These are phyloP conservation scores for Papilio gigon DNA, from an alignment of 2,888 invertebrate species.

Conservation along the genomic window DNA sequence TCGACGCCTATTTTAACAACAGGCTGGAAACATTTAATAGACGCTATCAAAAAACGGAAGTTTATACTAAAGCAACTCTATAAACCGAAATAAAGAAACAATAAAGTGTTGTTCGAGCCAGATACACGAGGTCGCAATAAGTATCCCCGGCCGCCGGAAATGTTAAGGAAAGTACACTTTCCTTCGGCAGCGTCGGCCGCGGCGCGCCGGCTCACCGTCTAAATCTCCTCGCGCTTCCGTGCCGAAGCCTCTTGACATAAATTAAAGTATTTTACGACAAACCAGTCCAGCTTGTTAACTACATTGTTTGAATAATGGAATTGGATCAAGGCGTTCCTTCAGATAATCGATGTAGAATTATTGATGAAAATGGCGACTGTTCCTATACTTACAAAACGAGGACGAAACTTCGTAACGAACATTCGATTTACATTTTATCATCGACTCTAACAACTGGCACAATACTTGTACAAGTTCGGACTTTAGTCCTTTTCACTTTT, in stretches of 20 bases:
- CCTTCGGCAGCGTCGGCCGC: slow-evolving; percentile 15
- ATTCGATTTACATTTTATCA: background rate
- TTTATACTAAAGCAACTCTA: background rate
- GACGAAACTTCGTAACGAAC: background rate
- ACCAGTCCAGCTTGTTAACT: slow-evolving; percentile 23
- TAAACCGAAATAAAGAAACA: background rate
- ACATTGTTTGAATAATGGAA: slow-evolving; percentile 19
- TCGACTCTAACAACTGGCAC: background rate
- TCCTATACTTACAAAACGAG: background rate
- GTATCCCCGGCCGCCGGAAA: slow-evolving; percentile 15
- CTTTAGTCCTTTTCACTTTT: no score
- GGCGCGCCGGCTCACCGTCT: slow-evolving; percentile 9
- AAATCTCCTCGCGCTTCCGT: slow-evolving; percentile 31
- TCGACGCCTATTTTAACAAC: no score
- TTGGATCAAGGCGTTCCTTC: slow-evolving; percentile 1
- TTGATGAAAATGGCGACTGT: background rate
- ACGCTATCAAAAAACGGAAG: background rate
- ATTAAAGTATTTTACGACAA: slow-evolving; percentile 23
- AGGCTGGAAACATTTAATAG: background rate
- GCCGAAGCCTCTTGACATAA: slow-evolving; percentile 29
- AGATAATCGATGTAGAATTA: background rate
- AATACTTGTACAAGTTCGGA: no score
- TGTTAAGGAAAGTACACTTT: slow-evolving; percentile 17
- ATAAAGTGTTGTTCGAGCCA: slow-evolving; percentile 14
- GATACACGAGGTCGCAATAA: slow-evolving; percentile 26